phyloP scores from a whole-genome alignment of 2,797 vertebrate genomes.

The Parauchenoglanis ngamensis region DNA sequence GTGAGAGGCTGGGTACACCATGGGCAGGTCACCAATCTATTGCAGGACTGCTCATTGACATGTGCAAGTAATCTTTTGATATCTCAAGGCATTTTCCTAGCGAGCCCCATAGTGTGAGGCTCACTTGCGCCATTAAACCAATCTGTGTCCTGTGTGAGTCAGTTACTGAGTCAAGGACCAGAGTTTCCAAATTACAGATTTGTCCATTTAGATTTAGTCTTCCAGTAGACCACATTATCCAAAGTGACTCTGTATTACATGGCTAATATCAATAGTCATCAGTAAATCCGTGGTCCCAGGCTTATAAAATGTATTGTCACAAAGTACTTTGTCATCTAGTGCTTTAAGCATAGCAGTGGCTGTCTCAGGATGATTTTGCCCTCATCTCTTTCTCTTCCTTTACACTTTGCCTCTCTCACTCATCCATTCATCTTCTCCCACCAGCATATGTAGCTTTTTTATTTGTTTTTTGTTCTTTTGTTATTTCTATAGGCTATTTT shows the following conservation, averaged over 20 bases:
- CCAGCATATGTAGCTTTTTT: neutral
- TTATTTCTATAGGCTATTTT: neutral
- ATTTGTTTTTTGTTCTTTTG: neutral
- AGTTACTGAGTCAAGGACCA: neutral
- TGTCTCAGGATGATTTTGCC: conserved; percentile 8
- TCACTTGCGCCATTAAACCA: neutral
- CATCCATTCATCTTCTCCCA: neutral
- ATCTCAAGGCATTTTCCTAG: neutral
- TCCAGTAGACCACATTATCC: neutral
- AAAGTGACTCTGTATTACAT: neutral
- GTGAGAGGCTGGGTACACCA: no score
- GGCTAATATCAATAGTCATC: neutral
- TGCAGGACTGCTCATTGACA: neutral
- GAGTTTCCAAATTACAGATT: neutral
- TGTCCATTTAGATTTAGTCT: neutral
- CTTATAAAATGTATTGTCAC: neutral
- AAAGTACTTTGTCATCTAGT: neutral
- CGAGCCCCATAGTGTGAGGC: neutral
- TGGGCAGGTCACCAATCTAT: no score
- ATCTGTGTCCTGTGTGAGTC: neutral
- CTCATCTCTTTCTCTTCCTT: neutral
- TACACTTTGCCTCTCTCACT: neutral
- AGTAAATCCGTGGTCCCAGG: neutral
- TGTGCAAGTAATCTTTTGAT: no score
- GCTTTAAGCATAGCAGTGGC: neutral